Base-by-base conservation (phyloP, 2,888 invertebrate genomes). In the Mythimna lalbum region DNA sequence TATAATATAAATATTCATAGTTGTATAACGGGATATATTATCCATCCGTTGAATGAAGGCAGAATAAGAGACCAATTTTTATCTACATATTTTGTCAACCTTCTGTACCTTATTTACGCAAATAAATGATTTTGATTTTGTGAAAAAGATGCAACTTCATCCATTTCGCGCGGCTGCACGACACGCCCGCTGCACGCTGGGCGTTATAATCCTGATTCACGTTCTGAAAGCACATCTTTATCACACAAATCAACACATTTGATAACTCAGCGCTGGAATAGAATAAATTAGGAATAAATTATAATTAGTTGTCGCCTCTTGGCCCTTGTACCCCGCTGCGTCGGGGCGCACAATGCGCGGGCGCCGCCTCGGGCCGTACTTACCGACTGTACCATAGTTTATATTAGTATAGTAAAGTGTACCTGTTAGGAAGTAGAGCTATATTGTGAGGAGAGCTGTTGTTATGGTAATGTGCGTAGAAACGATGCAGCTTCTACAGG, bases 231-330 rank as follows among this genome's bases (percentile, higher is more conserved):
- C 73, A 63, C 47, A 56, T 56, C 59, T 76, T 73, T 70, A 59
- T 77, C 50, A 72, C 55, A 81, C 63, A 77, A 73, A 71, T 78
- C 72, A 81, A 70, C 73, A 78, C 64, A 75, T 69, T 56, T 65
- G 52, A 52, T 72, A 49, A 65, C 73, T 49, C 19, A 43, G 23
- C 17, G 19, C 57, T 61, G 21, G 17, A 61, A 53, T 66, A 69
- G 82, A 69, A 77, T 82, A 77, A 77, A 76, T 80, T 62, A 66
- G 60, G 55, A n/a, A 80, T 83, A 77, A 80, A 82, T 84, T 78
- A 80, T 78, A 73, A 65, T 85, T 76, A 82, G 21, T 39, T 17
- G 47, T 61, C 65, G 31, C 60, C 55, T 57, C 50, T 43, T 65
- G 65, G 49, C 9, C 14, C 60, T 47, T 60, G 73, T 39, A 49